Base-by-base conservation (phyloP, 2,113 vertebrate species). In the Oostethus manadensis region DNA sequence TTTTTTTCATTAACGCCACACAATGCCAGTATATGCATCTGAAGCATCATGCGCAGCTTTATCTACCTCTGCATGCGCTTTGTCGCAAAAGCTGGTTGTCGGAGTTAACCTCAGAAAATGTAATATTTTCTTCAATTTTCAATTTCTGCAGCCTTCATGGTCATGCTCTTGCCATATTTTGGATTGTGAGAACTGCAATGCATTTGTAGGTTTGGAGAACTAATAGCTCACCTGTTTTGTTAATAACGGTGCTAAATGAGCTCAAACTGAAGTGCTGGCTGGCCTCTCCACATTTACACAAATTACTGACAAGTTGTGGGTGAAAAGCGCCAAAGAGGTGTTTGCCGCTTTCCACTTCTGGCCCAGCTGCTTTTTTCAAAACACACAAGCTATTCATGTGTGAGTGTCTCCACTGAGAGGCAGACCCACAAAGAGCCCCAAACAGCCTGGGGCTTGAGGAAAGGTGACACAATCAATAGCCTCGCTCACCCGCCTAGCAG, bases 381-480 rank as follows among this genome's bases (percentile, higher is more conserved):
- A 64, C 56, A 66, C 73, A 33, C 66, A 57, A 38, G 68, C 78
- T 72, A 83, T 86, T 84, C 71, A 79, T 84, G 73, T 83, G 59
- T 68, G 64, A 82, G 80, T 73, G 68, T 56, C 65, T 84, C 73
- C 68, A 69, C 66, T 57, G 72, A 74, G 78, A 71, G 73, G 62
- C 14, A n/a, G 71, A 68, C 60, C 60, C 67, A 84, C 81, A 84
- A 76, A 83, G 75, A 79, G 80, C 70, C 71, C 82, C 82, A 51
- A 78, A 74, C 68, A 79, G 80, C 79, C 68, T 51, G 20, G 1
- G 68, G 74, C 66, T 64, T 57, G 71, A 74, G 70, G 79, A 79
- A 72, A 84, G 74, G 80, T 84, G 85, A 86, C 84, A 78, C 74
- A 80, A 84, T 87, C 86, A 77, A 86, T 81, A 77, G 66, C 51